phyloP scores from a whole-genome alignment of 1,140 invertebrate species.

The Chrysomallon squamiferum region DNA sequence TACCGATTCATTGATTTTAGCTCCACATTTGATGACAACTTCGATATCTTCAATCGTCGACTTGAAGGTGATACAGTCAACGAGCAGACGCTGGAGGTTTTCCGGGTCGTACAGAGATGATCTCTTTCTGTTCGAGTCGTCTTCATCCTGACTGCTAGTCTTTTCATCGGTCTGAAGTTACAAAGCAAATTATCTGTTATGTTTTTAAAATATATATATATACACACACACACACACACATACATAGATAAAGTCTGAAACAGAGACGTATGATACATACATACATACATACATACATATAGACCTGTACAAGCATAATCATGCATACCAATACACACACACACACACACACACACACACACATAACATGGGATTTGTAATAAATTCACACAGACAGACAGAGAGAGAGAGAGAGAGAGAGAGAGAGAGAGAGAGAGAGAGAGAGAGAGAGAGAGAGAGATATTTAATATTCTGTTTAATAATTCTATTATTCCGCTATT shows the following conservation, averaged over 20 bases:
- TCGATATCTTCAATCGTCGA: slow-evolving; percentile 83
- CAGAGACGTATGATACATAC: background rate
- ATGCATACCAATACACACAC: background rate
- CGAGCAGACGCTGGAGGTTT: slow-evolving; percentile 77
- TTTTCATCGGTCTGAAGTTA: background rate
- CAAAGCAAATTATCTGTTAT: background rate
- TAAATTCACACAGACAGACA: no score
- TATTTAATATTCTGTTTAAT: no score
- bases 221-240: background rate
- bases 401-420: no score
- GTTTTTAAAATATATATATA: background rate
- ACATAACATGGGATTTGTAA: background rate
- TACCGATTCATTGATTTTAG: slow-evolving; percentile 63
- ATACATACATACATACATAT: background rate
- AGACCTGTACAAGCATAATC: background rate
- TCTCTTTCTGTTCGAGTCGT: background rate
- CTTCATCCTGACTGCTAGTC: background rate
- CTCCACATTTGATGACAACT: slow-evolving; percentile 43
- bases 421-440: no score
- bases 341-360: background rate
- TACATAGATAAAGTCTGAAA: background rate
- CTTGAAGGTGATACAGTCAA: slow-evolving; percentile 87
- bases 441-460: no score
- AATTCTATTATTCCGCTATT: no score
- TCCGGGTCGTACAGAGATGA: slow-evolving; percentile 6